These are phyloP conservation scores for Drosophila maculinotata DNA, from an alignment of 2,888 invertebrate species.

Conservation along the genomic window DNA sequence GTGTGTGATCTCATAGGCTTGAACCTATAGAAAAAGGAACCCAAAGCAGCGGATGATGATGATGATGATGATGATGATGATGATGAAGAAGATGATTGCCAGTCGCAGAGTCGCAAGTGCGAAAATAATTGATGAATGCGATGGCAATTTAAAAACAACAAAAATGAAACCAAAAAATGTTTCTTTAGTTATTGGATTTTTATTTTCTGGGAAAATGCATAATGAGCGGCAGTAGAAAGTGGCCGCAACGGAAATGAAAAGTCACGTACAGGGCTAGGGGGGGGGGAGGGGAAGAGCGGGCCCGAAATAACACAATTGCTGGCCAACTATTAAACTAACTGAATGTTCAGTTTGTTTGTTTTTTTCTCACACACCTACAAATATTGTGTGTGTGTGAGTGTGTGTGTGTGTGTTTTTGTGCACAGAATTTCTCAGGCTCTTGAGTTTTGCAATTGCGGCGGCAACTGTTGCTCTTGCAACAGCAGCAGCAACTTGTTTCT, in stretches of 20 bases:
- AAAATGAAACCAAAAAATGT: too few species aligned
- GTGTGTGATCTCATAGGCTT: too few species aligned
- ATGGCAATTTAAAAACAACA: slow-evolving; percentile 35
- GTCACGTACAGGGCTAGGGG: too few species aligned
- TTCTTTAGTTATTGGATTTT: slow-evolving; percentile 8
- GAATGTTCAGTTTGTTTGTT: slow-evolving; percentile 16
- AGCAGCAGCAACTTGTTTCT: slow-evolving; percentile 38
- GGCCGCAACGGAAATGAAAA: slow-evolving; percentile 64
- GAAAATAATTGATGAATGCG: slow-evolving; percentile 68
- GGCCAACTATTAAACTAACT: too few species aligned
- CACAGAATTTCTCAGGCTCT: slow-evolving; percentile 53
- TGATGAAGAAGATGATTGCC: slow-evolving; percentile 34
- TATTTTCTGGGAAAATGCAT: slow-evolving; percentile 27
- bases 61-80: too few species aligned
- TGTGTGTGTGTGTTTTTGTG: slow-evolving; percentile 20
- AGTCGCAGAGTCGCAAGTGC: slow-evolving; percentile 41
- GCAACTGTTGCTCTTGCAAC: slow-evolving; percentile 30
- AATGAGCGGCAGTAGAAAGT: too few species aligned
- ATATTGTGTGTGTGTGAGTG: slow-evolving; percentile 1
- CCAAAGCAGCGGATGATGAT: slow-evolving; percentile 16
- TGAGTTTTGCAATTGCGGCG: slow-evolving; percentile 27
- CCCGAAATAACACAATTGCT: too few species aligned
- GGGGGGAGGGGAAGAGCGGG: too few species aligned
- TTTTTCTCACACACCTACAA: slow-evolving; percentile 44
- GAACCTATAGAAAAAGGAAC: too few species aligned